Evolutionary conservation across 2,113 vertebrate species (phyloP), one percentile per base, ranked within the genome.

Genomic region (Gymnarchus niloticus): DNA sequence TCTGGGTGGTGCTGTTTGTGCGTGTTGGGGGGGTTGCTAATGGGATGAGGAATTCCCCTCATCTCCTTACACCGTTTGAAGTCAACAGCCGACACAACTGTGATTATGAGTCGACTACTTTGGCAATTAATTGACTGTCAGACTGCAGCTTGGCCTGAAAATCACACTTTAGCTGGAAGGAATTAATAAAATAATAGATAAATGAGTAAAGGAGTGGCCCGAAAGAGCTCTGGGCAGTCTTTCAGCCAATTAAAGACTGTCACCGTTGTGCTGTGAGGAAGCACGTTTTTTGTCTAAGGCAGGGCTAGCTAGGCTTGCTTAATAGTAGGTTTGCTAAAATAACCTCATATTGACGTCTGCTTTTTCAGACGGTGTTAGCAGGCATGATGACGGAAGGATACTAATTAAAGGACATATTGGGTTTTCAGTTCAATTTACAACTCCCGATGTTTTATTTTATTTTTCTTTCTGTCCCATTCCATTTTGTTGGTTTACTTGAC

Each of bases 181-280:
- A 54, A 46, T 56, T 61, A 85, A 82, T 85, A 46, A 86, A 87
- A 51, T 76, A 86, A 78, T 65, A 86, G 81, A 69, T 80, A 86
- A 80, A 48, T 73, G 56, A 84, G 69, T 81, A 84, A 87, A 41
- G 52, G 73, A 84, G 83, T 77, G 85, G 85, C 86, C 80, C 33
- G 73, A 83, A 51, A 56, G 81, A 56, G 85, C 56, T 57, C 86
- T 69, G 85, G 87, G 25, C 87, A 90, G 85, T 81, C 85, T 88
- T 88, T 89, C 78, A 86, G 86, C 52, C 83, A 88, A 88, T 89
- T 88, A 88, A 83, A 57, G 73, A 57, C 28, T 88, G 56, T 87
- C 85, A 88, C 82, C 83, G 61, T 81, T 61, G 81, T 73, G 10
- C 52, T 28, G 28, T 73, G 5, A 21, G 73, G 8, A 33, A 52